Evolutionary conservation across 2,888 invertebrate species (phyloP), one percentile per base, ranked within the genome.

Genomic region (Allacma fusca): DNA sequence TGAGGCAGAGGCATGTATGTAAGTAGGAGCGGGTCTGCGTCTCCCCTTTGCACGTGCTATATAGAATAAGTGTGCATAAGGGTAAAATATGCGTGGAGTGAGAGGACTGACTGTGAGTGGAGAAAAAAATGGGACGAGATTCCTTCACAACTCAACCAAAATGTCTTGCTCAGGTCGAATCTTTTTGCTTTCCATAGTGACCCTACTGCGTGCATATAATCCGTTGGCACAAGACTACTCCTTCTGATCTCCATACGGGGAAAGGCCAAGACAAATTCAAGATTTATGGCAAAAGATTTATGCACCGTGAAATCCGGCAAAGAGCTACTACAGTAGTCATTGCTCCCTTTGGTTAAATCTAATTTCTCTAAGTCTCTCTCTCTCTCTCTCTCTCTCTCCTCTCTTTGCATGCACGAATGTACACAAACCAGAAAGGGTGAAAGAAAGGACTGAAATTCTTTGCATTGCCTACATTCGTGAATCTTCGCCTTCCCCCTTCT

Each of bases 211-310:
- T 62, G 62, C 62, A 62, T 24, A 26, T 24, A 23, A 62, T 4
- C 24, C 62, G 7, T 62, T 62, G 62, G 62, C 62, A 62, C 62
- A 62, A 24, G 62, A 24, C 62, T 62, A 29, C 29, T 34, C 29
- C 67, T 34, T 21, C 34, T 16, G 29, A 23, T 69, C 34, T 69
- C 69, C 69, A 40, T 24, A 72, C 57, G 16, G 26, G 64, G 62
- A 59, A 40, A 64, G 59, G 73, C 64, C 73, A 65, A 64, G 64
- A 43, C 73, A 73, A 73, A 64, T 73, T 73, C 64, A 73, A 73
- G 59, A 73, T 73, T 73, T 73, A 73, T 73, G 59, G 73, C 64
- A 73, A 64, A 64, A 43, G 43, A 40, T 73, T 73, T 73, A 73
- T 73, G 73, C 73, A 73, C 73, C 73, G 73, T 73, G 73, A 73